A percentile compares a stretch with the other conserved stretches of the same genome.
phyloP scores from a whole-genome alignment of 2,113 vertebrate genomes.

The Gymnogyps californianus region DNA sequence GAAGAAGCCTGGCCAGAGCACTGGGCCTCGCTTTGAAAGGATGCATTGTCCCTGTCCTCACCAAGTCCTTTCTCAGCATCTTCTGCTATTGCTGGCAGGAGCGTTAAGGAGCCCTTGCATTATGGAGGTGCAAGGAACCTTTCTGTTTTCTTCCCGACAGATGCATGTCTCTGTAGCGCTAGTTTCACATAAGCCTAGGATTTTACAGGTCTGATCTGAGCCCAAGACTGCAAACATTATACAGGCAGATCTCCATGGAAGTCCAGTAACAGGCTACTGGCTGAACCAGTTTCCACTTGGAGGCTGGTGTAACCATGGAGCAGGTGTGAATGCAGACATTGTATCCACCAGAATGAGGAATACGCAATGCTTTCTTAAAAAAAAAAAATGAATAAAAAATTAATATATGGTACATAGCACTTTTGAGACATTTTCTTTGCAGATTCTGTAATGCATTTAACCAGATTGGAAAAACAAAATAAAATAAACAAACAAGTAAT shows the following conservation, averaged over 20 bases:
- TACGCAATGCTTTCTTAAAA: neutral
- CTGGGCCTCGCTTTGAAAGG: neutral
- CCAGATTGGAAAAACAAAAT: neutral
- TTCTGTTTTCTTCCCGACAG: neutral
- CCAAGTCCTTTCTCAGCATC: neutral
- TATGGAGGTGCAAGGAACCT: neutral
- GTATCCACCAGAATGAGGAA: conserved; percentile 3
- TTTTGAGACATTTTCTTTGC: neutral
- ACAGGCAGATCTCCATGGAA: conserved; percentile 11
- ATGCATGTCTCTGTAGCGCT: neutral
- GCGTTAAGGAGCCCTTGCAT: neutral
- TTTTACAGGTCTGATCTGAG: conserved; percentile 20
- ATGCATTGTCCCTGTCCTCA: neutral
- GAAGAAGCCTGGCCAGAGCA: neutral
- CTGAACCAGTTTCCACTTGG: neutral
- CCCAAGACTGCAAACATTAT: conserved; percentile 12
- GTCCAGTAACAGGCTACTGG: neutral
- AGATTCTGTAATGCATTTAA: neutral
- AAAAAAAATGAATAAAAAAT: neutral
- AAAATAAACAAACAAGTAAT: neutral
- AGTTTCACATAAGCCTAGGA: neutral
- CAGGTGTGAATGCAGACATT: conserved; percentile 39
- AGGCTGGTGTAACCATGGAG: neutral
- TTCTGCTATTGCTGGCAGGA: neutral
- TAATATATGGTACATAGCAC: neutral